A percentile compares a stretch with the other conserved stretches of the same genome.
These are phyloP conservation scores for Tiliacea citrago DNA, from an alignment of 2,888 invertebrate genomes.

Conservation along the genomic window DNA sequence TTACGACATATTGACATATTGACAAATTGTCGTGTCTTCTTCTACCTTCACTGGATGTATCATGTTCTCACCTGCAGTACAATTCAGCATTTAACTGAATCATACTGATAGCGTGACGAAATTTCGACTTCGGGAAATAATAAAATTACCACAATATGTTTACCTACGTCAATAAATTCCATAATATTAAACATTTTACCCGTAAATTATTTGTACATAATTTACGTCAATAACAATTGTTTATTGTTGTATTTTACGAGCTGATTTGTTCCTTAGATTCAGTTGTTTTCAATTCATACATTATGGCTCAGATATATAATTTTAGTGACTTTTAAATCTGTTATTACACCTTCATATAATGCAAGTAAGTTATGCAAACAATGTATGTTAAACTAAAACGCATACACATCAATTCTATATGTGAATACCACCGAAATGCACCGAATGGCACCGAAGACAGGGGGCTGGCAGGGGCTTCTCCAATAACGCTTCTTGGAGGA, in stretches of 20 bases:
- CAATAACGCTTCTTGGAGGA: too few species aligned
- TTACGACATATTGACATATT: too few species aligned
- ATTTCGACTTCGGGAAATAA: not conserved
- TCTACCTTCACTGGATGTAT: not conserved
- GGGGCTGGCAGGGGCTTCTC: too few species aligned
- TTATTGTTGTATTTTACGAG: not conserved
- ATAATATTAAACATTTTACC: not conserved
- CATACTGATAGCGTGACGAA: not conserved
- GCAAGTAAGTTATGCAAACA: too few species aligned
- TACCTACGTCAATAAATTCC: conserved; percentile 5
- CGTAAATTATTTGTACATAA: not conserved
- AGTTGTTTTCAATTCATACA: not conserved
- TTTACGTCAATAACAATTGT: conserved; percentile 1
- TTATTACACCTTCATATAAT: too few species aligned
- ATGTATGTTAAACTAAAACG: too few species aligned
- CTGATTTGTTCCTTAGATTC: not conserved
- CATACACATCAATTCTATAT: too few species aligned
- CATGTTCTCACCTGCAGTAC: not conserved
- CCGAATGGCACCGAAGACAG: too few species aligned
- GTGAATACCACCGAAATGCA: too few species aligned
- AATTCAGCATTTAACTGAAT: not conserved
- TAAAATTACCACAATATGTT: not conserved
- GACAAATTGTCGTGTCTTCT: not conserved
- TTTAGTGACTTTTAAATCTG: too few species aligned
- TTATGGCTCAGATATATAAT: too few species aligned